Evolutionary conservation across 2,888 invertebrate species (phyloP).

Genomic region (Eulithis prunata): DNA sequence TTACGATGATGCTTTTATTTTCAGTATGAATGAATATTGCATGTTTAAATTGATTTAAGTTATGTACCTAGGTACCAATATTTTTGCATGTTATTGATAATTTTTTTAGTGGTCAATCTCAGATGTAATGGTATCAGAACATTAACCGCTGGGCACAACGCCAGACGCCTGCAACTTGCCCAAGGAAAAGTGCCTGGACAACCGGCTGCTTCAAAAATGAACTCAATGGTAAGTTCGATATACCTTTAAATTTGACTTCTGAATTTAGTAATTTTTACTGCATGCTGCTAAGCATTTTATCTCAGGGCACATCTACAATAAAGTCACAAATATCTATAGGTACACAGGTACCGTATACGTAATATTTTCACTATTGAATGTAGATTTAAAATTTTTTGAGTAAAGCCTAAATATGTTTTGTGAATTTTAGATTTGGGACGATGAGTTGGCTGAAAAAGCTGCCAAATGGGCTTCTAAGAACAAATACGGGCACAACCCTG

Average conservation of each 20-base stretch:
- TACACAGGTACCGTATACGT: too few relatives aligned
- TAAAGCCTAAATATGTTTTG: not conserved
- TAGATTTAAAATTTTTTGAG: too few relatives aligned
- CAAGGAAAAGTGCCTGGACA: conserved; percentile 51
- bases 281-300: too few relatives aligned
- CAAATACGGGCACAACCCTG: conserved; percentile 60
- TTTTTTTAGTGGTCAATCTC: conserved; percentile 46
- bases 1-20: not conserved
- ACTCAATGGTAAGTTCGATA: conserved; percentile 47
- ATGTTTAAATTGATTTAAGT: not conserved
- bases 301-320: too few relatives aligned
- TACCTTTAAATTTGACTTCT: too few relatives aligned
- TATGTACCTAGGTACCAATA: too few relatives aligned
- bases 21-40: not conserved
- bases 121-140: conserved; percentile 46
- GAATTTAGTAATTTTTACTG: too few relatives aligned
- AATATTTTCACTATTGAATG: too few relatives aligned
- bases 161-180: conserved; percentile 47
- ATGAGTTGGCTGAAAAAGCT: conserved; percentile 65
- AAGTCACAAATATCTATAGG: too few relatives aligned
- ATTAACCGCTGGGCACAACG: conserved; percentile 58
- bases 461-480: conserved; percentile 58
- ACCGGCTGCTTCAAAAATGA: conserved; percentile 55
- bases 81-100: not conserved
- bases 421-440: conserved; percentile 64